phyloP scores from a whole-genome alignment of 2,888 invertebrate species.

The Heliconius cydno region DNA sequence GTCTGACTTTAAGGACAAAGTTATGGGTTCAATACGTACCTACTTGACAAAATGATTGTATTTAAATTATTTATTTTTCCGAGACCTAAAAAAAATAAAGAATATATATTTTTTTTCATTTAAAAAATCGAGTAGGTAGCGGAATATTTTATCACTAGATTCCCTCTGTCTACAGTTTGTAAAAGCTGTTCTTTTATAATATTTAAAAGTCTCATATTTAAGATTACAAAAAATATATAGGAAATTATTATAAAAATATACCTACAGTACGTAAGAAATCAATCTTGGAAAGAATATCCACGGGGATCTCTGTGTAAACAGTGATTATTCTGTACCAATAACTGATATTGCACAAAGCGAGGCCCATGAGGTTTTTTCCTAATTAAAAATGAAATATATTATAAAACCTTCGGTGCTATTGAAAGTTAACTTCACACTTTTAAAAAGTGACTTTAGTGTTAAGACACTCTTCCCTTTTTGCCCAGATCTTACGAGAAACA shows the following conservation, averaged over 20 bases:
- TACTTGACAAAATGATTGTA: neutral
- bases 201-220: neutral
- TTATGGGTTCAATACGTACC: neutral
- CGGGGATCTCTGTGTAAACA: slow-evolving; percentile 17
- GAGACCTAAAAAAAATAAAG: too few relatives aligned
- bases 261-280: slow-evolving; percentile 1
- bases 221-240: neutral
- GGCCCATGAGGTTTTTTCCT: neutral
- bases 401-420: neutral
- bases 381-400: neutral
- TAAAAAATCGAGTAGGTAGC: neutral
- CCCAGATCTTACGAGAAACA: too few relatives aligned
- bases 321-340: slow-evolving; percentile 22
- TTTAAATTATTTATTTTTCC: neutral
- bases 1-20: neutral
- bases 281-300: neutral
- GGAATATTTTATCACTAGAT: neutral
- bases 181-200: neutral
- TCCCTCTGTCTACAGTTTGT: neutral
- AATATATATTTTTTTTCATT: too few relatives aligned
- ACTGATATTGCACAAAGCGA: slow-evolving; percentile 13
- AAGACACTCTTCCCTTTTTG: too few relatives aligned
- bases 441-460: neutral
- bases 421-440: neutral
- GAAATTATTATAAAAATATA: neutral